Percentiles rank a stretch among this genome's conserved stretches.
Conservation (phyloP, 2,113 vertebrate genomes). For the Notechis scutatus region DNA sequence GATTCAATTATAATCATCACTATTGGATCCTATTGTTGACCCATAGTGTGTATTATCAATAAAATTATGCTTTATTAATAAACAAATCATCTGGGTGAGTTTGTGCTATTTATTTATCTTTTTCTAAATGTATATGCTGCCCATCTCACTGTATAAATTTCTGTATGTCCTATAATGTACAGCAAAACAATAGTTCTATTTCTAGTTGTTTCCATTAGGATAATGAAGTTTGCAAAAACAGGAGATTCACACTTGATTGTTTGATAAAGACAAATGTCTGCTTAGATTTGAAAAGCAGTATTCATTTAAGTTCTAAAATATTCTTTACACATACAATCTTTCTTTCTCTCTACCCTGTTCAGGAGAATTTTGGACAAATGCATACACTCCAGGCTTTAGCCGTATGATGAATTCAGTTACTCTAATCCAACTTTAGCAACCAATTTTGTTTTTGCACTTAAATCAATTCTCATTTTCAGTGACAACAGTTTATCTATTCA, state of each 20-base stretch:
- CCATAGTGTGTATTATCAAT: background rate
- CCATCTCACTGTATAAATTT: background rate
- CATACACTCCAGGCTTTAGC: slow-evolving; percentile 26
- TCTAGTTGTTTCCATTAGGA: slow-evolving; percentile 6
- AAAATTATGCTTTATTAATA: background rate
- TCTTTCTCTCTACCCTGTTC: background rate
- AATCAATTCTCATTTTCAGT: slow-evolving; percentile 66
- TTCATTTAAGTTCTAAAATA: slow-evolving; percentile 14
- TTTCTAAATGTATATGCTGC: background rate
- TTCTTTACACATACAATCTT: background rate
- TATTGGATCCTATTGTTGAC: background rate
- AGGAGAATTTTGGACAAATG: slow-evolving; percentile 34
- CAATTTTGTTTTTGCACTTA: slow-evolving; percentile 55
- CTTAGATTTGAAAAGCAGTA: background rate
- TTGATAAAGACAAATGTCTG: background rate
- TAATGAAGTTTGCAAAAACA: background rate
- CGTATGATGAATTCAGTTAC: background rate
- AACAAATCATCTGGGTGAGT: background rate
- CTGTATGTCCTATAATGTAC: background rate
- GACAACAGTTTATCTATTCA: slow-evolving; percentile 73
- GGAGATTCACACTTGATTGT: background rate
- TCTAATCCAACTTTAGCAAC: slow-evolving; percentile 35
- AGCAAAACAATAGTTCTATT: background rate
- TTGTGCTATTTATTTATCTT: background rate
- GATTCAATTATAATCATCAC: background rate